Percentiles rank a stretch among this genome's conserved stretches.
Conservation (phyloP, 2,113 vertebrate species). For the Cynoglossus semilaevis region DNA sequence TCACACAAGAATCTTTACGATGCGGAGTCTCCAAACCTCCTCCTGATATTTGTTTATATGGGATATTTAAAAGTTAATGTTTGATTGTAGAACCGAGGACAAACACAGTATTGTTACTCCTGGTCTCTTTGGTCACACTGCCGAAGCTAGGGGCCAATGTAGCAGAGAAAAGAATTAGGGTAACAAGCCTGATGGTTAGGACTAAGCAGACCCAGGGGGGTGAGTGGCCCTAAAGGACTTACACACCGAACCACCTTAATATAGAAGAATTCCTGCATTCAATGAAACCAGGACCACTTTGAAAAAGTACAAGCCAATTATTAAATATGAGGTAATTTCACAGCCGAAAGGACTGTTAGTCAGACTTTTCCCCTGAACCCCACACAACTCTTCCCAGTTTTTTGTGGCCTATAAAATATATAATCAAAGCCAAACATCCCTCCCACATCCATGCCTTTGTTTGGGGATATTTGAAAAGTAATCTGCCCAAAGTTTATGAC, state of each 20-base stretch:
- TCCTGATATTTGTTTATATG: not conserved
- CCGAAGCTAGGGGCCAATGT: slow-evolving; percentile 50
- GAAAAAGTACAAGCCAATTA: slow-evolving; percentile 52
- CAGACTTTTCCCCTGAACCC: not conserved
- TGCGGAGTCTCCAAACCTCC: too few relatives aligned
- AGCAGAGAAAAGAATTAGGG: slow-evolving; percentile 19
- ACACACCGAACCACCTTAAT: slow-evolving; percentile 61
- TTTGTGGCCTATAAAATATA: slow-evolving; percentile 43
- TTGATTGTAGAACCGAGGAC: slow-evolving; percentile 43
- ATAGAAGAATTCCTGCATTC: slow-evolving; percentile 44
- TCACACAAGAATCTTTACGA: too few relatives aligned
- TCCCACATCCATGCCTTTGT: slow-evolving; percentile 42
- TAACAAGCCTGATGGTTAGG: slow-evolving; percentile 2
- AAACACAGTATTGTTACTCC: slow-evolving; percentile 70
- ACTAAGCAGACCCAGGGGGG: slow-evolving; percentile 41
- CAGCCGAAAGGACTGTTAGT: slow-evolving; percentile 44
- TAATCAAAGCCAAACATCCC: slow-evolving; percentile 40
- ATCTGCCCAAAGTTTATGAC: slow-evolving; percentile 56
- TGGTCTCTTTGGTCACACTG: slow-evolving; percentile 39
- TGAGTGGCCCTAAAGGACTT: slow-evolving; percentile 46
- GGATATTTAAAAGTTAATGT: too few relatives aligned
- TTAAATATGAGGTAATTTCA: slow-evolving; percentile 50
- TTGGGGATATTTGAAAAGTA: slow-evolving; percentile 40
- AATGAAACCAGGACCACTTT: slow-evolving; percentile 15
- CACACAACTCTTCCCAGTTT: not conserved